Evolutionary conservation across 2,888 invertebrate genomes (phyloP), one percentile per base, ranked within the genome.

Genomic region (Ophion costatus): DNA sequence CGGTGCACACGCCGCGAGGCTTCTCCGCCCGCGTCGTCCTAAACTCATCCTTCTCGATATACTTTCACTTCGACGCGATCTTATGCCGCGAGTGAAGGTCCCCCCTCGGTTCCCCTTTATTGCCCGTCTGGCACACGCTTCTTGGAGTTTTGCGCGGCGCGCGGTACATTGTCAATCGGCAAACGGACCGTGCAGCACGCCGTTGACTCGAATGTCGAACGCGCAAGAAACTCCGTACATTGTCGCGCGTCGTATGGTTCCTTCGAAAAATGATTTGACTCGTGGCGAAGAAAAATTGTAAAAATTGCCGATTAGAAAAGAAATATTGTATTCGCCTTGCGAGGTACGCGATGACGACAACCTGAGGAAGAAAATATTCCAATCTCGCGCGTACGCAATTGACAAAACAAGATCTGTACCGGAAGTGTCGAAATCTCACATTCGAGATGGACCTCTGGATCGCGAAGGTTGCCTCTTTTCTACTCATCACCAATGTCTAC

Each of bases 51-150:
- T 90, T 88, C 85, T 89, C 85, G 29, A 11, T 51, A 57, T 59
- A 90, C 91, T 91, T 91, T 91, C 91, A 91, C 90, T 89, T 89
- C 86, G 86, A 87, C 88, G 85, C 88, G 86, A 88, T 89, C 85
- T 83, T 77, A 82, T 74, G 38, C 59, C 59, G 59, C 22, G 59
- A 85, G 75, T 80, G 85, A 83, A 86, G 87, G 86, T 84, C 82
- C 77, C 83, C 83, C 69, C 51, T 38, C 51, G 51, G 17, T 51
- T 51, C 51, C 51, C 51, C 17, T 51, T 51, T 51, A 51, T 80
- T 71, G 69, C 82, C 82, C 64, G 59, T 9, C 66, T 66, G 11
- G 63, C 11, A 51, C 51, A 51, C 59, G 73, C 82, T 67, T 77
- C 45, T 59, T 45, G 38, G 42, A 77, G 38, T 76, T 71, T 59